These are phyloP conservation scores for Acrobasis repandana DNA, from an alignment of 2,888 invertebrate genomes.

Conservation along the genomic window DNA sequence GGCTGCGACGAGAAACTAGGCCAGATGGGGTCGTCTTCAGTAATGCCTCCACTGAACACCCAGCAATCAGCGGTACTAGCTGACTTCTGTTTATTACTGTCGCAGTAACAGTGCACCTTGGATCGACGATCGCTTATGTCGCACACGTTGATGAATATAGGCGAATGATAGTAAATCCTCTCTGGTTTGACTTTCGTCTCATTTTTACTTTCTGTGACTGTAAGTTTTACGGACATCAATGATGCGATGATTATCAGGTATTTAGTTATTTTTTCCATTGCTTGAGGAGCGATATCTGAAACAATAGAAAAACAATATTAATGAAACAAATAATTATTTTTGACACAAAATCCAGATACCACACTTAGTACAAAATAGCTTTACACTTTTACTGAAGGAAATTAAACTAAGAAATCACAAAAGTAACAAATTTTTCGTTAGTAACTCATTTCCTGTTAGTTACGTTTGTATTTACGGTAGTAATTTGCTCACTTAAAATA, in stretches of 20 bases:
- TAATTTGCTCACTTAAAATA: no score
- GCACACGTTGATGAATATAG: conserved; percentile 72
- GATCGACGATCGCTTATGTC: conserved; percentile 72
- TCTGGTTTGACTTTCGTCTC: conserved; percentile 63
- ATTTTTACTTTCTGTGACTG: conserved; percentile 67
- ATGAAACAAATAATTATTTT: background rate
- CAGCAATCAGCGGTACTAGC: conserved; percentile 89
- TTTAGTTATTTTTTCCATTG: conserved; percentile 66
- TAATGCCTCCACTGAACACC: conserved; percentile 85
- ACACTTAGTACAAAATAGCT: no score
- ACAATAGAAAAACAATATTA: conserved; percentile 42
- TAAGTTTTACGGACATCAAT: conserved; percentile 68
- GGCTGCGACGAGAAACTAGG: conserved; percentile 88
- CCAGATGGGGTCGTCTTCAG: conserved; percentile 88
- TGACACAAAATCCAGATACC: no score
- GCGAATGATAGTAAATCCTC: conserved; percentile 62
- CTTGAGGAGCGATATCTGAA: conserved; percentile 47
- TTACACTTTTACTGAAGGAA: no score
- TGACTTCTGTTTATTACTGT: conserved; percentile 68
- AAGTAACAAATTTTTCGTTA: no score
- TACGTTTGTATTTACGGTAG: no score
- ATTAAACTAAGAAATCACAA: no score
- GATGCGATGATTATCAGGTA: conserved; percentile 70
- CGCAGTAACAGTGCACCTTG: conserved; percentile 78
- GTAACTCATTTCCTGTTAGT: no score